These are phyloP conservation scores for Trissonchulus sp. DNA, from an alignment of 2,888 invertebrate genomes.

Conservation along the genomic window DNA sequence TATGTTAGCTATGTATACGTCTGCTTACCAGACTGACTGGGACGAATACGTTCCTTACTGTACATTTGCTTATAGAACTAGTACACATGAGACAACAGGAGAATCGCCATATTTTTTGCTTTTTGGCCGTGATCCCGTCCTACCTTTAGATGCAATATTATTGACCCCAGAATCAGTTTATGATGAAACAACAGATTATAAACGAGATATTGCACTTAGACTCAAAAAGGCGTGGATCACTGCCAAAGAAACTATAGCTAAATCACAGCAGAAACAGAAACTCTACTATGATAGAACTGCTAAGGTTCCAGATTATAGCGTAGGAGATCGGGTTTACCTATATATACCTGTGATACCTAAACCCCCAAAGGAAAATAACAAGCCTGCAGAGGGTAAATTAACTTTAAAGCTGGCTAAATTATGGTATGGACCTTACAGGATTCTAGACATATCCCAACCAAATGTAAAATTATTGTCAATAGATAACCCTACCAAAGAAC, in stretches of 20 bases:
- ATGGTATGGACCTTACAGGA: constrained; percentile 6
- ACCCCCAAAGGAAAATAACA: neutral
- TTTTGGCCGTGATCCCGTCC: neutral
- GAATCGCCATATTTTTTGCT: neutral
- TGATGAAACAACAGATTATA: neutral
- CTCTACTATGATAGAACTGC: neutral
- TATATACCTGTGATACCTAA: neutral
- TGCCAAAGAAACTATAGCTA: neutral
- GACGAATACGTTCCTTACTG: neutral
- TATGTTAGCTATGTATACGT: neutral
- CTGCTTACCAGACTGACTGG: neutral
- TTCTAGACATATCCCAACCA: neutral
- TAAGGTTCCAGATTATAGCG: neutral
- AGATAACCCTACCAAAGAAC: neutral
- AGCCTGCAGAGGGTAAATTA: neutral
- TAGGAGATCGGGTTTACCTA: neutral
- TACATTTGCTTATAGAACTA: neutral
- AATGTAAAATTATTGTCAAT: neutral
- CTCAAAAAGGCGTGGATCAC: neutral
- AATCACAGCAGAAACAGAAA: neutral
- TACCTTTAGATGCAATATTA: neutral
- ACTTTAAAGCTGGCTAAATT: neutral
- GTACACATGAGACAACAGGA: neutral
- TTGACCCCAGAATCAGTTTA: too few relatives aligned
- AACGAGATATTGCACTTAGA: neutral